These are phyloP conservation scores for Callyntrura sp. DNA, from an alignment of 2,888 invertebrate genomes.

Conservation along the genomic window DNA sequence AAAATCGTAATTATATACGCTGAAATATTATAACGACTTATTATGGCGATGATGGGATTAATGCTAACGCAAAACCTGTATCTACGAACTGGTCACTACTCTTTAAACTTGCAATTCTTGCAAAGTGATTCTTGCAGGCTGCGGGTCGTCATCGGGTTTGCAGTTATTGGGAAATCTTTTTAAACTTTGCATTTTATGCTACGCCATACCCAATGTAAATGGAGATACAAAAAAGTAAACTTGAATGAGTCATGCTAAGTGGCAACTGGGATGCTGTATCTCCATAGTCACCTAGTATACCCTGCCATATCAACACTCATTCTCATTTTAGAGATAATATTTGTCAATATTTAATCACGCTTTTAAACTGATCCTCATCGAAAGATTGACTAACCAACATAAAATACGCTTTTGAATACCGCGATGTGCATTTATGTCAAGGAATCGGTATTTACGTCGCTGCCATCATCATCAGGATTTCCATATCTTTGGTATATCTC, in stretches of 20 bases:
- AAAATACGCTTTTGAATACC: not conserved
- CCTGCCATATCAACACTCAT: not conserved
- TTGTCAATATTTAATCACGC: slow-evolving; percentile 33
- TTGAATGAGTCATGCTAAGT: slow-evolving; percentile 36
- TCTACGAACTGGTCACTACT: not conserved
- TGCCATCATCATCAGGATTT: not conserved
- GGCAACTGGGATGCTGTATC: not conserved
- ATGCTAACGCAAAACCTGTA: slow-evolving; percentile 28
- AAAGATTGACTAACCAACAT: not conserved
- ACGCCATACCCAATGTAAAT: not conserved
- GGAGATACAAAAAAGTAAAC: not conserved
- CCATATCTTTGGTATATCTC: not conserved
- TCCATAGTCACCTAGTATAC: not conserved
- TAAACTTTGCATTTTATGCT: not conserved
- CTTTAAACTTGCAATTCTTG: not conserved
- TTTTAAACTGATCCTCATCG: not conserved
- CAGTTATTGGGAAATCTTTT: not conserved
- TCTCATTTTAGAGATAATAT: slow-evolving; percentile 8
- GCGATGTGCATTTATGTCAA: slow-evolving; percentile 16
- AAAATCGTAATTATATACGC: slow-evolving; percentile 38
- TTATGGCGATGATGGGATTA: slow-evolving; percentile 36
- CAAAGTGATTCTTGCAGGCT: slow-evolving; percentile 1
- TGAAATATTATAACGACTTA: slow-evolving; percentile 28
- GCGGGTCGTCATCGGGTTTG: not conserved
- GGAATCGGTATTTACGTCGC: not conserved